Percentiles rank a stretch among this genome's conserved stretches.
Evolutionary conservation across 2,797 vertebrate genomes (phyloP).

Genomic region (Zenarchopterus dispar): DNA sequence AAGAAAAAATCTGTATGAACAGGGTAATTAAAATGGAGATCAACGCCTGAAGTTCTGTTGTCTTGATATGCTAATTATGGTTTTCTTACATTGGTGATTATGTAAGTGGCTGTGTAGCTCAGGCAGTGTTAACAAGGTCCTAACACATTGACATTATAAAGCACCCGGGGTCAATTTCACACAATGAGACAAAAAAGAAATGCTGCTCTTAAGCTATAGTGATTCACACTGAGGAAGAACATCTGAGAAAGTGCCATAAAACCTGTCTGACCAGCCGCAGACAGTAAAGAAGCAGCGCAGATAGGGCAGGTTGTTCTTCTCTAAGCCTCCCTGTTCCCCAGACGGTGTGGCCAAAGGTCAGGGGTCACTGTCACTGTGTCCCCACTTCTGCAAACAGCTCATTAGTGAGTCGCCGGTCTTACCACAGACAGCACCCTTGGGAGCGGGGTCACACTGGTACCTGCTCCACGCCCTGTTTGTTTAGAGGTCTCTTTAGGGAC

Average conservation of each 20-base stretch:
- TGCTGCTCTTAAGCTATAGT: constrained; percentile 1
- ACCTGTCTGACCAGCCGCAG: constrained; percentile 52
- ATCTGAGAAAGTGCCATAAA: constrained; percentile 16
- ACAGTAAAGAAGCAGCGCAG: constrained; percentile 6
- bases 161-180: constrained; percentile 48
- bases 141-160: constrained; percentile 55
- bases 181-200: constrained; percentile 11
- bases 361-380: constrained; percentile 82
- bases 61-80: constrained; percentile 60
- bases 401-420: constrained; percentile 82
- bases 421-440: constrained; percentile 74
- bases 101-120: constrained; percentile 59
- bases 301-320: constrained; percentile 58
- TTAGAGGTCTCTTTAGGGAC: constrained; percentile 78
- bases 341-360: constrained; percentile 76
- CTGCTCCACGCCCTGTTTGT: constrained; percentile 78
- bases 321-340: constrained; percentile 68
- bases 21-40: constrained; percentile 52
- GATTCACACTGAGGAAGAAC: constrained; percentile 17
- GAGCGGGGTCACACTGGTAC: constrained; percentile 70
- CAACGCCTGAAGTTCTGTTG: constrained; percentile 53
- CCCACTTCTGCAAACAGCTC: constrained; percentile 84
- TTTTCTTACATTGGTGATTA: constrained; percentile 67
- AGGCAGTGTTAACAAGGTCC: constrained; percentile 50
- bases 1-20: constrained; percentile 27